Evolutionary conservation across 2,113 vertebrate genomes (phyloP).

Genomic region (Odocoileus virginianus): DNA sequence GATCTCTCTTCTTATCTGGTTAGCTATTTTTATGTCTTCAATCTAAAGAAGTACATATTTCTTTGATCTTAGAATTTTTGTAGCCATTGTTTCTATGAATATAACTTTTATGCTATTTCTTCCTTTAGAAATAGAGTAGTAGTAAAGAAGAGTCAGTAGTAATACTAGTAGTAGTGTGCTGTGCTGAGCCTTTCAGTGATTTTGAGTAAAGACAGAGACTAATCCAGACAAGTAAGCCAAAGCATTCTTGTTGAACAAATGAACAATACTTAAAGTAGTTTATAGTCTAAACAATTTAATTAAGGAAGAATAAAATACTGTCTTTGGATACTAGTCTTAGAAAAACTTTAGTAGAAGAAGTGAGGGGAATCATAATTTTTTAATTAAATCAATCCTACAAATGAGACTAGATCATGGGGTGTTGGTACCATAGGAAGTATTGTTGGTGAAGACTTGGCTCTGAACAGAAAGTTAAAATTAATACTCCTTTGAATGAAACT

Average conservation of each 20-base stretch:
- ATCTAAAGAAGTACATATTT: background rate
- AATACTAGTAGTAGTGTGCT: background rate
- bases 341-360: background rate
- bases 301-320: background rate
- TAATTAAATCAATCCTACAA: background rate
- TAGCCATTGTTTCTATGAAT: background rate
- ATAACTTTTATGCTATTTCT: background rate
- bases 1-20: background rate
- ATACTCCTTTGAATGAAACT: background rate
- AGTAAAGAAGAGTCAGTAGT: background rate
- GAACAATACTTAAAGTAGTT: background rate
- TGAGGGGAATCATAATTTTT: background rate
- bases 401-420: background rate
- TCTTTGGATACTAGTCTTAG: background rate
- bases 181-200: background rate
- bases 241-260: background rate
- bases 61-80: background rate
- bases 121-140: background rate
- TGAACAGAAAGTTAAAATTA: background rate
- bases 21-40: background rate
- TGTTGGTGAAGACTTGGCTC: background rate
- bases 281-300: background rate
- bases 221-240: background rate
- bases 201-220: background rate
- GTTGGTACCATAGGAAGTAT: background rate